phyloP scores from a whole-genome alignment of 1,140 invertebrate genomes.

The Euura saliciscinereae region DNA sequence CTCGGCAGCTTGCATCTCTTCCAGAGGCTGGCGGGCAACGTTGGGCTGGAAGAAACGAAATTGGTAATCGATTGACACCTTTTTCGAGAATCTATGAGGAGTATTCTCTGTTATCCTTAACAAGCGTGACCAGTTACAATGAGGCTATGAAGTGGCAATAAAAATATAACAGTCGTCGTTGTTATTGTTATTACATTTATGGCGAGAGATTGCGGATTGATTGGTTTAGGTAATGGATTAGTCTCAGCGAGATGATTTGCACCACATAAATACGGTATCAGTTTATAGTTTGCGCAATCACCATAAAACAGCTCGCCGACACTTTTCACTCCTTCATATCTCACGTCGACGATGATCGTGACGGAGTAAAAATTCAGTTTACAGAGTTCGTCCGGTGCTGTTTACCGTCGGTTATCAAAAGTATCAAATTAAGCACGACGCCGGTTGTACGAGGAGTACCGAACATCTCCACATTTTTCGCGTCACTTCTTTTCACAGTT shows the following conservation, averaged over 20 bases:
- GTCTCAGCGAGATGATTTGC: slow-evolving; percentile 33
- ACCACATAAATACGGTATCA: slow-evolving; percentile 35
- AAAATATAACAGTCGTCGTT: slow-evolving; percentile 15
- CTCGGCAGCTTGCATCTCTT: slow-evolving; percentile 73
- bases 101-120: slow-evolving; percentile 23
- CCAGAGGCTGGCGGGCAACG: slow-evolving; percentile 72
- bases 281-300: slow-evolving; percentile 36
- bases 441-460: too few relatives aligned
- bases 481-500: too few relatives aligned
- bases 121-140: slow-evolving; percentile 25
- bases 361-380: slow-evolving; percentile 11
- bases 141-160: slow-evolving; percentile 27
- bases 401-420: too few relatives aligned
- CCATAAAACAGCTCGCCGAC: slow-evolving; percentile 26
- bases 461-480: too few relatives aligned
- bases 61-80: slow-evolving; percentile 16
- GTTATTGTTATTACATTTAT: slow-evolving; percentile 29
- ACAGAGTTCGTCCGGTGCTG: neutral
- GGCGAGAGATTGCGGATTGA: slow-evolving; percentile 24
- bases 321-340: neutral
- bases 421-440: too few relatives aligned
- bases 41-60: slow-evolving; percentile 65
- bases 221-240: slow-evolving; percentile 34
- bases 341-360: neutral
- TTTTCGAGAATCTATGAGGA: neutral